Evolutionary conservation across 2,797 vertebrate genomes (phyloP), one percentile per base, ranked within the genome.

Genomic region (Liparis tanakae): DNA sequence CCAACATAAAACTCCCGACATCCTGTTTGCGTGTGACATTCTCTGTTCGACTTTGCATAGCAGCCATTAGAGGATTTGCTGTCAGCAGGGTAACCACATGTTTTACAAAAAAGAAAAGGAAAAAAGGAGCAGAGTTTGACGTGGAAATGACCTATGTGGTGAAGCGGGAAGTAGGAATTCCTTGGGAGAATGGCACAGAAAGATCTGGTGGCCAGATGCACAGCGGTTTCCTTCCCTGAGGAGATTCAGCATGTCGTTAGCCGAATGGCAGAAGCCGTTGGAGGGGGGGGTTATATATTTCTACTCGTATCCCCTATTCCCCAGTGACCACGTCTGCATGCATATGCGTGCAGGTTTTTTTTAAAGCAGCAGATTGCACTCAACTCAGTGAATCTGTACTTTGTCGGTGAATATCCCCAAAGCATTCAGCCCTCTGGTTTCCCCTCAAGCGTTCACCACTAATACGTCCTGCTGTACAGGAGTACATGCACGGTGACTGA

Each of bases 121-220:
- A 71, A 61, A 85, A 80, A 85, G 79, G 76, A 74, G 61, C 84
- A 54, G 68, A 80, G 65, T 77, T 72, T 88, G 88, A 91, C 74
- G 76, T 81, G 70, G 89, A 86, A 81, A 85, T 84, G 83, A 81
- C 84, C 84, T 73, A 74, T 85, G 85, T 70, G 89, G 89, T 87
- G 79, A 81, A 86, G 84, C 73, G 85, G 88, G 90, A 92, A 89
- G 86, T 83, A 75, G 80, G 83, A 92, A 88, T 93, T 90, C 78
- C 78, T 91, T 87, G 80, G 82, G 84, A 87, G 87, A 85, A 78
- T 86, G 87, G 84, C 88, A 81, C 75, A 62, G 54, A 90, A 84
- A 87, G 89, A 91, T 94, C 94, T 95, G 94, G 92, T 89, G 76
- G 83, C 94, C 94, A 95, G 93, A 95, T 95, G 94, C 92, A 86